phyloP scores from a whole-genome alignment of 2,888 invertebrate species.

The Slavum lentiscoides region DNA sequence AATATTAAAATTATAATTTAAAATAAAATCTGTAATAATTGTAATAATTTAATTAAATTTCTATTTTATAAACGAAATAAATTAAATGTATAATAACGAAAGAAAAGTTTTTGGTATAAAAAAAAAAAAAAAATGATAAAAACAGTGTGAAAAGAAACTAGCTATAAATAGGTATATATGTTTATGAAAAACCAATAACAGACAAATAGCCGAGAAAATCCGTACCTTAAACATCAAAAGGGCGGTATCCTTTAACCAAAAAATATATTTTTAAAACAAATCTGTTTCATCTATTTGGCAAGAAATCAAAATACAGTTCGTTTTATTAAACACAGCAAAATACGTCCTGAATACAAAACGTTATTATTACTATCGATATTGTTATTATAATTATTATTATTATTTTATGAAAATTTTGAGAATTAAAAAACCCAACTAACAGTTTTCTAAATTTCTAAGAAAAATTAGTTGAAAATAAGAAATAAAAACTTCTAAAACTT shows the following conservation, averaged over 20 bases:
- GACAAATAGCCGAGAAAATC: background rate
- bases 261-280: constrained; percentile 3
- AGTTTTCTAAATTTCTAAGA: no score
- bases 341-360: background rate
- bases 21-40: background rate
- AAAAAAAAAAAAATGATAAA: background rate
- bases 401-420: no score
- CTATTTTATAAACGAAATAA: background rate
- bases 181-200: constrained; percentile 10
- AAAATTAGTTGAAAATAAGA: no score
- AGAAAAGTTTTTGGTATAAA: background rate
- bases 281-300: constrained; percentile 33
- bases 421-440: no score
- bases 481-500: no score
- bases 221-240: constrained; percentile 9
- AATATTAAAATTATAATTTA: background rate
- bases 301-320: constrained; percentile 25
- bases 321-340: background rate
- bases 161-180: background rate
- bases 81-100: background rate
- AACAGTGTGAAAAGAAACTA: background rate
- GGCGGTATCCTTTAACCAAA: constrained; percentile 19
- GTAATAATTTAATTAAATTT: background rate
- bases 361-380: no score
- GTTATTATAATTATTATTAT: no score